phyloP scores from a whole-genome alignment of 2,888 invertebrate species.

The Rugalucina vietnamica region DNA sequence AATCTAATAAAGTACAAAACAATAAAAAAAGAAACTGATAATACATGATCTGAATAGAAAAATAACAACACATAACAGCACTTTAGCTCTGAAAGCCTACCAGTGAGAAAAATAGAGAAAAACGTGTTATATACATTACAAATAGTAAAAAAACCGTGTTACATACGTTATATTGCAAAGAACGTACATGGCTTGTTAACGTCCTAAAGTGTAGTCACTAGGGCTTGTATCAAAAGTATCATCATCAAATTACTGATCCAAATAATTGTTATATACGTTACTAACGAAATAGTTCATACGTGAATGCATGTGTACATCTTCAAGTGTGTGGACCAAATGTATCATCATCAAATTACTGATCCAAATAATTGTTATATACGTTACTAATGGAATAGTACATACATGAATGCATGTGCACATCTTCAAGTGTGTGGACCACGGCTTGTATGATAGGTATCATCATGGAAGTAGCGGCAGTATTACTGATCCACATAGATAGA shows the following conservation, averaged over 20 bases:
- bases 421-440: conserved; percentile 70
- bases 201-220: no score
- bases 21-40: background rate
- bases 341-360: no score
- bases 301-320: background rate
- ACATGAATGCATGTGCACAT: conserved; percentile 24
- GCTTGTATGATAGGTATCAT: conserved; percentile 83
- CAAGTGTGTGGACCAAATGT: background rate
- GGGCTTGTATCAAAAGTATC: no score
- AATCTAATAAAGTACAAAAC: background rate
- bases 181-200: no score
- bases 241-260: background rate
- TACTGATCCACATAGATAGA: conserved; percentile 98
- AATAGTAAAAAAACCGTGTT: no score
- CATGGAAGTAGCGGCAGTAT: conserved; percentile 89
- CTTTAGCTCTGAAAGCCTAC: no score
- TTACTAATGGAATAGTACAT: no score
- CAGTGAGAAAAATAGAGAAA: no score
- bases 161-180: no score
- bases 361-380: no score
- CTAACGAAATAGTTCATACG: background rate
- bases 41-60: background rate
- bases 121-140: no score
- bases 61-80: no score
- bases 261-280: background rate